Evolutionary conservation across 2,113 vertebrate genomes (phyloP).

Genomic region (Bujurquina vittata): DNA sequence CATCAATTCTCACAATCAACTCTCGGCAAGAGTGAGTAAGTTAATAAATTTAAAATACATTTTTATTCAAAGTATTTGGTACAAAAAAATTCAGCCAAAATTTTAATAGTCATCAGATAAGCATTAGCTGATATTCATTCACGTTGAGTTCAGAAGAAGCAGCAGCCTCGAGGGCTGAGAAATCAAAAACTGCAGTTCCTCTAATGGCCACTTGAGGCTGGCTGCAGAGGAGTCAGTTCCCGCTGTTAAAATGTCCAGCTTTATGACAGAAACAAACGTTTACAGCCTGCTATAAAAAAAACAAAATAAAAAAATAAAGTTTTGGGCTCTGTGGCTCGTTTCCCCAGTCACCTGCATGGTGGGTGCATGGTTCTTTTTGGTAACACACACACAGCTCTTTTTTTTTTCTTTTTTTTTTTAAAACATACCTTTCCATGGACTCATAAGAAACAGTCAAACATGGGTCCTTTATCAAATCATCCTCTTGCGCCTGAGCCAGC

Average conservation of each 20-base stretch:
- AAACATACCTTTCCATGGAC: conserved; percentile 80
- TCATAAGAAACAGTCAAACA: conserved; percentile 76
- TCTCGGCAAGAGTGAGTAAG: no score
- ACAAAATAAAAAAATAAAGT: no score
- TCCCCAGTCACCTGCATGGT: no score
- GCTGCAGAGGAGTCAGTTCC: background rate
- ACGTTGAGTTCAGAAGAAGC: background rate
- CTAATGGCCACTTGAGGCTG: background rate
- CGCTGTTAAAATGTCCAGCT: background rate
- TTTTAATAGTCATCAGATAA: no score
- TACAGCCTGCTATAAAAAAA: background rate
- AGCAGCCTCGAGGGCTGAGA: background rate
- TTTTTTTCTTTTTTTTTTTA: background rate
- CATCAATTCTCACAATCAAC: no score
- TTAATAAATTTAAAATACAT: no score
- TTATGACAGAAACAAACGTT: background rate
- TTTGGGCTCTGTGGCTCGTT: background rate
- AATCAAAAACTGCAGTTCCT: background rate
- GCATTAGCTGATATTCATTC: no score
- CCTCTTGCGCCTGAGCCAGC: conserved; percentile 88
- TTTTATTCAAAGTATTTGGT: no score
- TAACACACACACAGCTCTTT: accelerated
- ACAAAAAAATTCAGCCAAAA: no score
- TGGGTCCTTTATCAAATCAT: conserved; percentile 65
- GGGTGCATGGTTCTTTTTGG: background rate